A percentile compares a stretch with the other conserved stretches of the same genome.
Conservation (phyloP, 2,888 invertebrate genomes). For the Ecliptopera silaceata region DNA sequence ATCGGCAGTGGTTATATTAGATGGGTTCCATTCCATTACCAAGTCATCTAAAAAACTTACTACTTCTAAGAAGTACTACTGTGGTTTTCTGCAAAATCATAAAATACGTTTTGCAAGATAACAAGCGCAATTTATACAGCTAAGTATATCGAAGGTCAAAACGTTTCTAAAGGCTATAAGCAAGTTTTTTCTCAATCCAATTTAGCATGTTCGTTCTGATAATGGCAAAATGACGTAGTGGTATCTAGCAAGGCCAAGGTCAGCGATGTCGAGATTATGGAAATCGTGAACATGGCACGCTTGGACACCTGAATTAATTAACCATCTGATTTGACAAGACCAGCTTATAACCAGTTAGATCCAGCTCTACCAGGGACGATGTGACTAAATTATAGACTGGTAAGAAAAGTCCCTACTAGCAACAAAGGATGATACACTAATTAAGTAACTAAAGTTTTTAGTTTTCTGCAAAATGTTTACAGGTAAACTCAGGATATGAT, state of each 20-base stretch:
- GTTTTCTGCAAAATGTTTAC: neutral
- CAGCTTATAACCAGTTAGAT: constrained; percentile 14
- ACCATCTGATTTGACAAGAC: constrained; percentile 17
- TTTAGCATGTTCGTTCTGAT: constrained; percentile 12
- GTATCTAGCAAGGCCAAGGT: constrained; percentile 25
- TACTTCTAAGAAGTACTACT: no score
- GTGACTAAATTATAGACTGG: no score
- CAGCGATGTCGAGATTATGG: constrained; percentile 25
- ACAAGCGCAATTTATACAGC: neutral
- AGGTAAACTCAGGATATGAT: neutral
- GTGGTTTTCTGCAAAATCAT: no score
- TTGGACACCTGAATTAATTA: constrained; percentile 24
- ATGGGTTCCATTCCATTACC: no score
- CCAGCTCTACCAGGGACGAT: neutral
- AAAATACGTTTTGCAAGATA: neutral
- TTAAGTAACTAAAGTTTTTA: no score
- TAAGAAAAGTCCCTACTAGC: no score
- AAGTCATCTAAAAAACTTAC: no score
- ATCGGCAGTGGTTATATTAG: no score
- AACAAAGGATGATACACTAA: no score
- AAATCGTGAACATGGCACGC: constrained; percentile 19
- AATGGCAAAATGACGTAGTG: constrained; percentile 19
- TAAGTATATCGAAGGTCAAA: constrained; percentile 11
- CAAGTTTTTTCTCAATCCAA: constrained; percentile 14
- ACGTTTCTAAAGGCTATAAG: constrained; percentile 6